Base-by-base conservation (phyloP, 2,113 vertebrate genomes). In the Phylloscopus trochiloides region DNA sequence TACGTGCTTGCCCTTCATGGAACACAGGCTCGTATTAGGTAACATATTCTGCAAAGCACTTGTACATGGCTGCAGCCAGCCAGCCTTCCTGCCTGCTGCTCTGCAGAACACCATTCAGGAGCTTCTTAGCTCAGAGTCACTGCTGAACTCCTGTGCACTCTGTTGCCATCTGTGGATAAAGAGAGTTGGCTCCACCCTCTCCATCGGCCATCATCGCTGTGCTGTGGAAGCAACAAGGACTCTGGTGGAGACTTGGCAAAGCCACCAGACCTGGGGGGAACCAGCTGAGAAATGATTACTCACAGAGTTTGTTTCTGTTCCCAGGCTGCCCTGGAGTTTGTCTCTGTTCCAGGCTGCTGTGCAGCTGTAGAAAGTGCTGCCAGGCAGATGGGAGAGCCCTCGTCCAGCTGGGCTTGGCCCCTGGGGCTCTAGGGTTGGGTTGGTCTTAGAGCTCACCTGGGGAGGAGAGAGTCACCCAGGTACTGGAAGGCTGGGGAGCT, bases 291-390 rank as follows among this genome's bases (percentile, higher is more conserved):
- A 85, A 52, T 76, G 78, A 90, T 90, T 86, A 79, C 63, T 90
- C 42, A 21, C 54, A 36, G 94, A 81, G 50, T 93, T 82, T 93
- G 88, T 92, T 70, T 91, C 42, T 86, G 47, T 92, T 95, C 89
- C 93, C 89, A 61, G 79, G 40, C 93, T 95, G 50, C 81, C 81
- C 81, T 81, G 73, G 66, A 74, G 28, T 75, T 82, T 87, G 52
- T 85, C 52, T 86, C 24, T 83, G 54, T 92, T 94, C 89, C 93
- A 96, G 83, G 83, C 77, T 74, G 51, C 61, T 91, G 36, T 34
- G 54, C 85, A 93, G 85, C 85, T 90, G 66, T 48, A 31, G 11
- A 36, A 50, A 1, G 1, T 57, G 57, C 61, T 90, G 74, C 70
- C 85, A 58, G 50, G 58, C 74, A 54, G 36, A 29, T 68, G 58